Conservation (phyloP, 2,797 vertebrate genomes). For the Pteronotus mesoamericanus region DNA sequence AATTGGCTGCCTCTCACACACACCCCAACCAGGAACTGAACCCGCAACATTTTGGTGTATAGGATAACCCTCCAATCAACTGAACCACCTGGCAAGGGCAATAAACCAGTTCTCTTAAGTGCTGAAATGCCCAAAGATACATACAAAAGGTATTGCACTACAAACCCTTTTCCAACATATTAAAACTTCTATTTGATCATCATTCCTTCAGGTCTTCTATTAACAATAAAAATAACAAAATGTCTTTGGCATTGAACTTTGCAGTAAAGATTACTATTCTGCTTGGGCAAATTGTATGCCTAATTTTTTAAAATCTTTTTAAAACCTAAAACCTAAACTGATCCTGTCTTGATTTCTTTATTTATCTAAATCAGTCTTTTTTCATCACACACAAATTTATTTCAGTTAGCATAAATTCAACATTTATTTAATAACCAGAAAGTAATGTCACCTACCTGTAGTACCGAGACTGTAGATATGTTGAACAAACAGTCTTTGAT, state of each 20-base stretch:
- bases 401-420: constrained; percentile 26
- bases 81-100: not conserved
- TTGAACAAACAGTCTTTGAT: constrained; percentile 99
- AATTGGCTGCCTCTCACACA: not conserved
- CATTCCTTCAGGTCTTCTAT: not conserved
- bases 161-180: not conserved
- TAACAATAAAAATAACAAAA: constrained; percentile 40
- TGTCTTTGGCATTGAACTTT: not conserved
- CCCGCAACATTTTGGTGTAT: not conserved
- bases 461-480: constrained; percentile 98
- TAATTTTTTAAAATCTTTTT: not conserved
- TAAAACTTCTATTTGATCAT: not conserved
- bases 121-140: constrained; percentile 8
- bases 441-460: constrained; percentile 89
- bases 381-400: not conserved
- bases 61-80: not conserved
- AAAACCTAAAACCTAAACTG: constrained; percentile 35
- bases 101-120: constrained; percentile 19
- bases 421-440: constrained; percentile 6
- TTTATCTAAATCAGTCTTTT: not conserved
- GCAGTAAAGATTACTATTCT: not conserved
- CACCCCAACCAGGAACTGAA: not conserved
- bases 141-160: constrained; percentile 6
- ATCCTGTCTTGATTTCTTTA: constrained; percentile 12
- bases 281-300: not conserved